These are phyloP conservation scores for Rhinopithecus roxellana DNA, from an alignment of 2,113 vertebrate species.

Conservation along the genomic window DNA sequence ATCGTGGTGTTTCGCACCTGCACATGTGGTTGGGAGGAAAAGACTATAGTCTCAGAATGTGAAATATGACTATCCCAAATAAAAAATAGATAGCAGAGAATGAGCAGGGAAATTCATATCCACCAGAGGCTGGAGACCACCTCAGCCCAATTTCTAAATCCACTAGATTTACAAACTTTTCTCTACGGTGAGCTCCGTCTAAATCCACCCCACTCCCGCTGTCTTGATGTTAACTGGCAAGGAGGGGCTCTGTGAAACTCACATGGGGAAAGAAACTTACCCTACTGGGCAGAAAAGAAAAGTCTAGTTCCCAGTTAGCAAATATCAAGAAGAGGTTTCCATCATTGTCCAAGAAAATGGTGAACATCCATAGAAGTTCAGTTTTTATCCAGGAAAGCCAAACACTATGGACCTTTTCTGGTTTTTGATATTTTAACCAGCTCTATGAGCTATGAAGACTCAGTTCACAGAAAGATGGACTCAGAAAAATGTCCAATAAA, in stretches of 20 bases:
- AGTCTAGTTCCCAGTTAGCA: background rate
- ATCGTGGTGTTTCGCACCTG: background rate
- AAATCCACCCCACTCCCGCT: background rate
- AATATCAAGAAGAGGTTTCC: background rate
- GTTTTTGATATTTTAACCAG: background rate
- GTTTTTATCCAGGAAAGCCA: background rate
- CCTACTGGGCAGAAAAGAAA: background rate
- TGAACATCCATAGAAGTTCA: background rate
- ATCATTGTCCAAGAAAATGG: background rate
- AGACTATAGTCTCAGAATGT: background rate
- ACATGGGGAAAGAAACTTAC: background rate
- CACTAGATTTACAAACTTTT: background rate
- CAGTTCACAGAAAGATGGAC: too few species aligned
- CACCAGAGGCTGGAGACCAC: background rate
- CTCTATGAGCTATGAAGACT: background rate
- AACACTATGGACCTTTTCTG: background rate
- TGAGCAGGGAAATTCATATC: background rate
- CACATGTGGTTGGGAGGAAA: fast-evolving
- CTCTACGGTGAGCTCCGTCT: background rate
- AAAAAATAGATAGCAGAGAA: background rate
- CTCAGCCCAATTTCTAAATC: background rate
- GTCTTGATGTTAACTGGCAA: background rate
- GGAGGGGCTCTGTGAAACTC: background rate
- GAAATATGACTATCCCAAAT: background rate
- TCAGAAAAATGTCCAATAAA: background rate